Conservation (phyloP, 2,113 vertebrate species). For the Nymphicus hollandicus region DNA sequence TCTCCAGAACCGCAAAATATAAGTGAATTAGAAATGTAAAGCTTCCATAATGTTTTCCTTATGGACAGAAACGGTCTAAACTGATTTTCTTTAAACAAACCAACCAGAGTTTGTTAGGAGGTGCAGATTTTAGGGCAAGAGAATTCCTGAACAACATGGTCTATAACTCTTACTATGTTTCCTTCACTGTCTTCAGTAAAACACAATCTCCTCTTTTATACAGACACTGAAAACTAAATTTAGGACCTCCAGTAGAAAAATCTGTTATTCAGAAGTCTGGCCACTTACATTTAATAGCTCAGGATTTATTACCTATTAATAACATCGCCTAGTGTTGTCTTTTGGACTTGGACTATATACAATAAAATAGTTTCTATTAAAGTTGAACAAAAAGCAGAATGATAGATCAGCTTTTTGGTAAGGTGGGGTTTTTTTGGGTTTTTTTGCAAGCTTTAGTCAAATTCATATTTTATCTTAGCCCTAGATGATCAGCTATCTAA, state of each 20-base stretch:
- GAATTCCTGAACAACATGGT: background rate
- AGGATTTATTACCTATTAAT: background rate
- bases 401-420: rapidly evolving
- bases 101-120: background rate
- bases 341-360: background rate
- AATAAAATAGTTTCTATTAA: background rate
- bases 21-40: background rate
- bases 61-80: background rate
- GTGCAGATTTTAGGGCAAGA: background rate
- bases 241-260: background rate
- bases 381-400: background rate
- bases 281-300: background rate
- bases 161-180: background rate
- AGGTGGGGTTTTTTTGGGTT: background rate
- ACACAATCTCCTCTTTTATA: background rate
- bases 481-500: background rate
- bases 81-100: background rate
- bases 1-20: background rate
- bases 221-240: background rate
- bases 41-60: background rate
- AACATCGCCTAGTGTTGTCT: background rate
- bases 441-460: background rate
- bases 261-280: background rate
- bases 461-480: background rate
- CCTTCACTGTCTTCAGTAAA: background rate